Conservation (phyloP, 2,113 vertebrate species). For the Scomber colias region DNA sequence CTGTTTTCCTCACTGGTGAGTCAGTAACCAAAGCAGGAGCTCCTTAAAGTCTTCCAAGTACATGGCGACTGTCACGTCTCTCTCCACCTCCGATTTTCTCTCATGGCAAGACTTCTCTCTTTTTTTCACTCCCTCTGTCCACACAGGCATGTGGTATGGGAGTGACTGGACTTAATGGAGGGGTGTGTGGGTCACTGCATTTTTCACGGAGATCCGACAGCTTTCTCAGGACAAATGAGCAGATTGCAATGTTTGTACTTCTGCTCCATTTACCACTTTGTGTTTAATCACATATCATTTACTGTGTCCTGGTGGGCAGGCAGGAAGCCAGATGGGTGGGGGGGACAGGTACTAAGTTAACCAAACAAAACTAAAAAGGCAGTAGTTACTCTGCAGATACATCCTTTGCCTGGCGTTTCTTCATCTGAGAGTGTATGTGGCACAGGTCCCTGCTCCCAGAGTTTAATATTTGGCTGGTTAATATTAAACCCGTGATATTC, state of each 20-base stretch:
- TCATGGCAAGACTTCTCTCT: slow-evolving; percentile 10
- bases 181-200: slow-evolving; percentile 42
- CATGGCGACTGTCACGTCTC: slow-evolving; percentile 19
- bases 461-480: not conserved
- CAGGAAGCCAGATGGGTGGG: slow-evolving; percentile 43
- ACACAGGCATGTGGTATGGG: slow-evolving; percentile 42
- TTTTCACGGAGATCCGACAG: slow-evolving; percentile 30
- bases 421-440: slow-evolving; percentile 8
- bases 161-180: slow-evolving; percentile 54
- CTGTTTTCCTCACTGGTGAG: not conserved
- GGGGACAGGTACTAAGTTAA: slow-evolving; percentile 43
- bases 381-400: slow-evolving; percentile 27
- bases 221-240: slow-evolving; percentile 58
- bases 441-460: not conserved
- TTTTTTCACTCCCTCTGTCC: slow-evolving; percentile 19
- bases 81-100: slow-evolving; percentile 12
- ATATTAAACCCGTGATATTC: slow-evolving; percentile 4
- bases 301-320: slow-evolving; percentile 43
- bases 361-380: slow-evolving; percentile 36
- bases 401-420: slow-evolving; percentile 1
- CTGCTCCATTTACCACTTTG: slow-evolving; percentile 78
- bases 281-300: slow-evolving; percentile 71
- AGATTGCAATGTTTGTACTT: slow-evolving; percentile 81
- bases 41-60: slow-evolving; percentile 9
- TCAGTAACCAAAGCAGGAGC: not conserved